Conservation (phyloP, 2,797 vertebrate species). For the Hoplostethus atlanticus region DNA sequence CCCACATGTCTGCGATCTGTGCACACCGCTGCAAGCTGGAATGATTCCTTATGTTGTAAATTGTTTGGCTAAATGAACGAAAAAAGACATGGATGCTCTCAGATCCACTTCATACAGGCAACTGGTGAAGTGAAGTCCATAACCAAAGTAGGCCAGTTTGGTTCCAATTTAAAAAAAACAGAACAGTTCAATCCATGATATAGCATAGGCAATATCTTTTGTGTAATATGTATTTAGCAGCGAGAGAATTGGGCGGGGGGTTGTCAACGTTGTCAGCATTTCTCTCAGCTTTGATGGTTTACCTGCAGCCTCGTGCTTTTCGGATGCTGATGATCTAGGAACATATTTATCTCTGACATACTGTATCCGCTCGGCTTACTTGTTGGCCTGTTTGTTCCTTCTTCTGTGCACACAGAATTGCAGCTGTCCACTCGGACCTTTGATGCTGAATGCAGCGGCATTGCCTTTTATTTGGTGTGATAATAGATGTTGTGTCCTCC, state of each 20-base stretch:
- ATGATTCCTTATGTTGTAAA: neutral
- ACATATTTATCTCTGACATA: neutral
- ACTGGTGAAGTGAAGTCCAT: neutral
- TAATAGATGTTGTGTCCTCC: constrained; percentile 35
- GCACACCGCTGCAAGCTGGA: neutral
- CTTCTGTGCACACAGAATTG: constrained; percentile 13
- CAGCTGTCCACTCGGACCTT: constrained; percentile 63
- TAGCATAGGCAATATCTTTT: too few relatives aligned
- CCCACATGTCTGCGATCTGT: constrained; percentile 16
- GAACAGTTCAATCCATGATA: neutral
- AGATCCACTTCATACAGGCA: neutral
- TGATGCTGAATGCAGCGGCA: constrained; percentile 58
- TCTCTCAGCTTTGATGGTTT: neutral
- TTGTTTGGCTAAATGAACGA: neutral
- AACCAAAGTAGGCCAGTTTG: neutral
- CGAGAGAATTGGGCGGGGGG: neutral
- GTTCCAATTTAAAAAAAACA: neutral
- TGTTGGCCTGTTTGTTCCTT: constrained; percentile 4
- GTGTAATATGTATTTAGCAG: neutral
- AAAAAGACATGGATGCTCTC: neutral
- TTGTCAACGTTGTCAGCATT: neutral
- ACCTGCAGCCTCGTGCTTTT: neutral
- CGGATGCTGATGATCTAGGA: constrained; percentile 1
- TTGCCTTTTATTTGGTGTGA: constrained; percentile 50
- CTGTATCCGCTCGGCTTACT: neutral